Evolutionary conservation across 2,888 invertebrate species (phyloP), one percentile per base, ranked within the genome.

Genomic region (Troides helena): DNA sequence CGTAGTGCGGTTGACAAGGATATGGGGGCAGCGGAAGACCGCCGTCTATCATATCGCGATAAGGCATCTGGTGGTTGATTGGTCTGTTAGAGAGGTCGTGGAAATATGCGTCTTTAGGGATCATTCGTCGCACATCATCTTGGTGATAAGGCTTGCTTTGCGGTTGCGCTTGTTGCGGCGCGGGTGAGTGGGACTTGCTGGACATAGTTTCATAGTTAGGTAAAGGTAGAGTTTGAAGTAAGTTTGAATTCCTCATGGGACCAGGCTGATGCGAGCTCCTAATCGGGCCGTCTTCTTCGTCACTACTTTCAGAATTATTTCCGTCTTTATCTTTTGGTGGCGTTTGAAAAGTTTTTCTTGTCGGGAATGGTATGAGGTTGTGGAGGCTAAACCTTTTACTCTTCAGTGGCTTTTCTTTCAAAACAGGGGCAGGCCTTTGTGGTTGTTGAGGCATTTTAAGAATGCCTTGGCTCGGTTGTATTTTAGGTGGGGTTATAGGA

Each of bases 101-200:
- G 76, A 94, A 94, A 78, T 94, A 94, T 1, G 94, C 94, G 81
- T 94, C 94, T 85, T 94, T 94, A 17, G 94, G 94, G 66, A 94
- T 88, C 77, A 93, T 86, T 0, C 87, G 73, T 25, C 88, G 79
- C 57, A 86, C 74, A 67, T 91, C 89, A 50, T 81, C 82, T 25
- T 81, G 76, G 68, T 82, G 79, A 62, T 79, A 76, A 12, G 74
- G 76, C 58, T 83, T 81, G 60, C 80, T 79, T 39, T 78, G 79
- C 5, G 77, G 71, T 67, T 79, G 79, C 0, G 79, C 78, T 72
- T 83, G 85, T 60, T 69, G 69, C 57, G 85, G 88, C 0, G 87
- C 87, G 5, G 92, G 89, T 0, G 92, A 87, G 36, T 88, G 90
- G 0, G 92, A 87, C 72, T 87, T 86, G n/a, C 77, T 85, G 1